A percentile compares a stretch with the other conserved stretches of the same genome.
These are phyloP conservation scores for Perithous albicinctus DNA, from an alignment of 2,888 invertebrate species.

Conservation along the genomic window DNA sequence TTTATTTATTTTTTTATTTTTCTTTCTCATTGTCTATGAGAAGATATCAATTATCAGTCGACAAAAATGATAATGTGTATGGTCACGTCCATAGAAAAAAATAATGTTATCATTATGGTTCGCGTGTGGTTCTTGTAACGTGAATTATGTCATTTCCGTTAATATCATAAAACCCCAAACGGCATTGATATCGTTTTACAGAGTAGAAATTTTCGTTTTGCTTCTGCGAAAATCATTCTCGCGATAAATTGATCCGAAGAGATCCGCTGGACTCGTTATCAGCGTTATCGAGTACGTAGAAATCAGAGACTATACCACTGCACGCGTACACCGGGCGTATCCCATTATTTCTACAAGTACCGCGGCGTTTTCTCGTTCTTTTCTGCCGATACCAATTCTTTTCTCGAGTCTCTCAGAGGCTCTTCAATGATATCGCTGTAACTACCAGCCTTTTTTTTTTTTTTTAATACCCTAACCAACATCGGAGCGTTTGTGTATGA, in stretches of 20 bases:
- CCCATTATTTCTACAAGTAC: constrained; percentile 26
- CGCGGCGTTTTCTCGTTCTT: background rate
- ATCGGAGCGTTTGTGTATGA: constrained; percentile 13
- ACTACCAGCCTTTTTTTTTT: background rate
- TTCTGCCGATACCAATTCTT: background rate
- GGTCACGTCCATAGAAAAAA: background rate
- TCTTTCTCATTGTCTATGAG: background rate
- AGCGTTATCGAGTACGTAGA: constrained; percentile 49
- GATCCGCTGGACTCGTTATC: constrained; percentile 33
- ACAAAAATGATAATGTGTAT: background rate
- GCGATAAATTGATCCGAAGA: constrained; percentile 18
- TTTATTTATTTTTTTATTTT: background rate
- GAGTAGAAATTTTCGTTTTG: background rate
- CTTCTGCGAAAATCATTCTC: background rate
- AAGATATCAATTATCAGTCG: background rate
- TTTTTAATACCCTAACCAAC: background rate
- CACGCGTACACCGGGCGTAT: background rate
- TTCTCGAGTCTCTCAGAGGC: background rate
- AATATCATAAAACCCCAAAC: background rate
- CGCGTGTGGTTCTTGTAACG: background rate
- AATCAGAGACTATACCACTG: constrained; percentile 30
- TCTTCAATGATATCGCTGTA: constrained; percentile 17
- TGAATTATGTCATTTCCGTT: background rate
- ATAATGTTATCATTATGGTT: background rate
- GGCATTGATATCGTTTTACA: background rate